Evolutionary conservation across 2,113 vertebrate species (phyloP), one percentile per base, ranked within the genome.

Genomic region (Craseonycteris thonglongyai): DNA sequence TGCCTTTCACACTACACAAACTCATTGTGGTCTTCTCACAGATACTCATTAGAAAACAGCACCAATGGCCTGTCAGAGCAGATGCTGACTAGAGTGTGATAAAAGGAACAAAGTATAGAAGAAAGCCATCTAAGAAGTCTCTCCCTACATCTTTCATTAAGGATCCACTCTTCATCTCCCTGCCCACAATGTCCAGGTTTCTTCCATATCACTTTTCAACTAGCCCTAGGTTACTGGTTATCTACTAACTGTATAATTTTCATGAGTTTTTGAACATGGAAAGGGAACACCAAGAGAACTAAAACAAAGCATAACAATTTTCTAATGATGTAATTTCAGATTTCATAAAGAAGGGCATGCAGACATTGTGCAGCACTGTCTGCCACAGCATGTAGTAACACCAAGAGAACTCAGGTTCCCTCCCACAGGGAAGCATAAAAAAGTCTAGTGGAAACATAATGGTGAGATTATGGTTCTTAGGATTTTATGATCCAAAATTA

Each of bases 321-420:
- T 35, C 51, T 56, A 30, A 9, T 0, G 40, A 35, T 69, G 63
- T 58, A 24, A 11, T 5, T 51, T 59, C 54, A n/a, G 47, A n/a
- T 18, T 80, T 61, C 47, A 21, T 1, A 0, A 13, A 19, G 59
- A 58, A 9, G 15, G 4, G 12, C 9, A 7, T 0, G 30, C 0
- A 6, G 15, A 38, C 9, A 7, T 4, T 7, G 5, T 2, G 7
- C 18, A 26, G 16, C 0, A 0, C 8, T 8, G 3, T 28, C 14
- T 45, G 13, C 65, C 63, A n/a, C 30, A 33, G 38, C 45, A n/a
- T 28, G 30, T 54, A 7, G n/a, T n/a, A 10, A 10, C 7, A 28
- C 30, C 15, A 38, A 22, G 18, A 2, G n/a, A n/a, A n/a, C n/a
- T n/a, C n/a, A n/a, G n/a, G n/a, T n/a, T n/a, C n/a, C n/a, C n/a